These are phyloP conservation scores for Tapera naevia DNA, from an alignment of 2,797 vertebrate genomes.

Conservation along the genomic window DNA sequence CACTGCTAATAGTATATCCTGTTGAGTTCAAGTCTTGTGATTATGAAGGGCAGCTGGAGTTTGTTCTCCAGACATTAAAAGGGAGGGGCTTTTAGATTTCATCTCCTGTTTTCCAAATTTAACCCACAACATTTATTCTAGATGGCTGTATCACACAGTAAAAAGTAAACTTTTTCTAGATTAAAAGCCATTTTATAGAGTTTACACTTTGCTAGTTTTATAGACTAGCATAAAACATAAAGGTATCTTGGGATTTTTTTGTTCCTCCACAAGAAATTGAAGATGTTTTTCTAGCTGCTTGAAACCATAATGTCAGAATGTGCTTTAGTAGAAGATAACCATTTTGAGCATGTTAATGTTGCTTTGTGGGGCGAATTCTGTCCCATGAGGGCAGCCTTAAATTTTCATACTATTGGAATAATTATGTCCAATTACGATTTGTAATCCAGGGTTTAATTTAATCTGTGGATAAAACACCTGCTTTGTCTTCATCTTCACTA, in stretches of 20 bases:
- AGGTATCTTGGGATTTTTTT: constrained; percentile 48
- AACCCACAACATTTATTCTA: constrained; percentile 6
- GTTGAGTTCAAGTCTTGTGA: background rate
- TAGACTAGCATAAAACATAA: constrained; percentile 48
- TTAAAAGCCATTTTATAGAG: constrained; percentile 57
- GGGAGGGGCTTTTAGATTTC: background rate
- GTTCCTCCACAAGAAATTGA: constrained; percentile 40
- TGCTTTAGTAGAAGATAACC: background rate
- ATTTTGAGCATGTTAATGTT: constrained; percentile 9
- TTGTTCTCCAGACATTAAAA: background rate
- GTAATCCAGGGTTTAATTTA: constrained; percentile 52
- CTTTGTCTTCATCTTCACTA: constrained; percentile 38
- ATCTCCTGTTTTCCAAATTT: background rate
- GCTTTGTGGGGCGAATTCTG: background rate
- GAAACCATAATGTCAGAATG: constrained; percentile 3
- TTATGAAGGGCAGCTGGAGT: background rate
- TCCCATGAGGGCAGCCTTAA: constrained; percentile 12
- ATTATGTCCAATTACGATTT: constrained; percentile 33
- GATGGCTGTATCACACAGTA: background rate
- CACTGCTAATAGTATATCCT: background rate
- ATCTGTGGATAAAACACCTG: background rate
- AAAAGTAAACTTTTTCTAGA: constrained; percentile 45
- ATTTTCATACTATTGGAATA: constrained; percentile 9
- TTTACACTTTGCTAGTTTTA: constrained; percentile 63
- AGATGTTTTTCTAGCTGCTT: constrained; percentile 38